Conservation (phyloP, 2,797 vertebrate genomes). For the Argyrosomus regius region DNA sequence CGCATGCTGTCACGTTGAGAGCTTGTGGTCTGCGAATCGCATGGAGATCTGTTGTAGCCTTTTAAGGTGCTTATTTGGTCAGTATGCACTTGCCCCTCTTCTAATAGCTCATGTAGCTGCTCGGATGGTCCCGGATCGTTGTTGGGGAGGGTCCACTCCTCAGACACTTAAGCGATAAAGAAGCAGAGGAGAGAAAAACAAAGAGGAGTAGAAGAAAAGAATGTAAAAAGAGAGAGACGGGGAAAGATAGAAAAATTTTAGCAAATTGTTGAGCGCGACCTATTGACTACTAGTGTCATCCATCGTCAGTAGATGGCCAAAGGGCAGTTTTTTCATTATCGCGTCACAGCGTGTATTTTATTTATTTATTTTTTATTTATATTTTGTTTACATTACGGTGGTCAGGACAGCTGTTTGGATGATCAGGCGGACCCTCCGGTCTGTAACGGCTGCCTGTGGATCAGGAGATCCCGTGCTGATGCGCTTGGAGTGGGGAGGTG, state of each 20-base stretch:
- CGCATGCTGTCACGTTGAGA: slow-evolving; percentile 39
- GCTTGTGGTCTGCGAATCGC: slow-evolving; percentile 1
- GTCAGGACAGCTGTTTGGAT: slow-evolving; percentile 24
- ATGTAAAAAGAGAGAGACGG: not conserved
- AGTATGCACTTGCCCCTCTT: not conserved
- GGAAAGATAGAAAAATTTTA: not conserved
- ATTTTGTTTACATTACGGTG: not conserved
- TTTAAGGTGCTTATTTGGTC: not conserved
- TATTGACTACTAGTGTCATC: not conserved
- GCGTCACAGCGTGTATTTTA: not conserved
- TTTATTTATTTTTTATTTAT: not conserved
- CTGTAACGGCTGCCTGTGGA: slow-evolving; percentile 14
- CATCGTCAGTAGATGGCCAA: not conserved
- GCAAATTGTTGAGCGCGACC: slow-evolving; percentile 27
- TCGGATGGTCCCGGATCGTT: slow-evolving; percentile 29
- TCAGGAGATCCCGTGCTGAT: slow-evolving; percentile 38
- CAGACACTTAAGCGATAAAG: slow-evolving; percentile 1
- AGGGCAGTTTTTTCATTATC: slow-evolving; percentile 3
- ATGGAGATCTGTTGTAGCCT: not conserved
- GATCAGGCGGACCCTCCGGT: slow-evolving; percentile 8
- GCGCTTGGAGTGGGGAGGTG: slow-evolving; percentile 38
- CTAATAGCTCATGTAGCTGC: not conserved
- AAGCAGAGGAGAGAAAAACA: not conserved
- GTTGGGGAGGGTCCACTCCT: slow-evolving; percentile 4
- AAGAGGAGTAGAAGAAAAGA: not conserved